Percentiles rank a stretch among this genome's conserved stretches.
Conservation (phyloP, 2,888 invertebrate genomes). For the Apocheima hispidaria region DNA sequence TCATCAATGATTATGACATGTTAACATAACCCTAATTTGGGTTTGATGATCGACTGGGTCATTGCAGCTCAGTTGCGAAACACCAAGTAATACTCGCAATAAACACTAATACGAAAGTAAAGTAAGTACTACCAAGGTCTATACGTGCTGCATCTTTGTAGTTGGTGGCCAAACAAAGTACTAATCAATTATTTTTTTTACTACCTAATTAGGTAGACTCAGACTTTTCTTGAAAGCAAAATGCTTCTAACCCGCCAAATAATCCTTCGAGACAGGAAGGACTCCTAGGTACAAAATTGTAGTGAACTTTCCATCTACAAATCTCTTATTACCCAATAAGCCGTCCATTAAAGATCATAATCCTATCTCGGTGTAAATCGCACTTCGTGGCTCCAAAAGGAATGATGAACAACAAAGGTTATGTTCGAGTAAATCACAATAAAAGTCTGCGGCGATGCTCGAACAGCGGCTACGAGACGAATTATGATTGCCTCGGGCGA, state of each 20-base stretch:
- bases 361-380: slow-evolving; percentile 49
- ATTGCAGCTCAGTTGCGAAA: slow-evolving; percentile 9
- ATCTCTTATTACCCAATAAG: slow-evolving; percentile 21
- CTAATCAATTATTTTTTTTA: too few species aligned
- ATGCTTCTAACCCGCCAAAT: too few species aligned
- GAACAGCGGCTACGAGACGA: slow-evolving; percentile 67
- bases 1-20: slow-evolving; percentile 17
- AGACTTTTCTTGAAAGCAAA: too few species aligned
- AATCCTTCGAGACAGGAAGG: too few species aligned
- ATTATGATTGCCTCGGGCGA: slow-evolving; percentile 71
- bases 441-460: slow-evolving; percentile 67
- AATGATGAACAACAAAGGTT: slow-evolving; percentile 60
- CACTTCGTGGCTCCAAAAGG: slow-evolving; percentile 54
- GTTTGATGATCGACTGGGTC: background rate
- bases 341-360: slow-evolving; percentile 38
- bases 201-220: too few species aligned
- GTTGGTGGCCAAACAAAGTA: too few species aligned
- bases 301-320: slow-evolving; percentile 9
- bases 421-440: slow-evolving; percentile 81
- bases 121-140: too few species aligned
- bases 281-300: background rate
- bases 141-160: too few species aligned
- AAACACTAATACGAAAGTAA: too few species aligned
- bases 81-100: too few species aligned
- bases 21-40: slow-evolving; percentile 14